Evolutionary conservation across 2,888 invertebrate species (phyloP), one percentile per base, ranked within the genome.

Genomic region (Hipparchia sbordonii): DNA sequence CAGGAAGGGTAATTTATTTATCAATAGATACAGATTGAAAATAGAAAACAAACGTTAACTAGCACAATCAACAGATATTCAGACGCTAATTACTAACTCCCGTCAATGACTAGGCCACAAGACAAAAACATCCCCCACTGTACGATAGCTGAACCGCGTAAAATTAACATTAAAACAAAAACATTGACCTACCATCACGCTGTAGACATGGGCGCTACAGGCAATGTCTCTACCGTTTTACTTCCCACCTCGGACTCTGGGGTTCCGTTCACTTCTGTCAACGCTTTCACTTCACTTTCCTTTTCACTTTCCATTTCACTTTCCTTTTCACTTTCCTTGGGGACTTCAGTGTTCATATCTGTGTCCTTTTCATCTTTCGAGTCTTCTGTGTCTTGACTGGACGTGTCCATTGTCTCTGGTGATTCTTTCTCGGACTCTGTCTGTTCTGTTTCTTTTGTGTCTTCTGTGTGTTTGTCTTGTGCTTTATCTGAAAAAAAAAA

Each of bases 371-470:
- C 75, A 39, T 80, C 78, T 63, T 82, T 81, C 68, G 81, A 80
- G 65, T 82, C 81, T 13, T 76, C 75, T 13, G 87, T 87, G 74
- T 84, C 89, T 63, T 89, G 89, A 80, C 90, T 90, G 45, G 89
- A 87, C 0, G 89, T 86, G 84, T 90, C 90, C 10, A 85, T 87
- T 9, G 82, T 87, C 74, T 89, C 90, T 76, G 88, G 87, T 13
- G 82, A 76, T 56, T 82, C 82, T 48, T 78, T 78, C 13, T 82
- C 80, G 56, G 80, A 77, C 63, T 81, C 79, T 12, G 79, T 75
- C 56, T 76, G 76, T 45, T 80, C 79, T 6, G 80, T 77, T 46
- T 84, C 81, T 10, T 78, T 77, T 70, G 82, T 79, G 54, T 85
- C 83, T 76, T 83, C 78, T 74, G 79, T 79, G 62, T 79, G 82